Base-by-base conservation (phyloP, 2,797 vertebrate genomes). In the Sebastolobus altivelis region DNA sequence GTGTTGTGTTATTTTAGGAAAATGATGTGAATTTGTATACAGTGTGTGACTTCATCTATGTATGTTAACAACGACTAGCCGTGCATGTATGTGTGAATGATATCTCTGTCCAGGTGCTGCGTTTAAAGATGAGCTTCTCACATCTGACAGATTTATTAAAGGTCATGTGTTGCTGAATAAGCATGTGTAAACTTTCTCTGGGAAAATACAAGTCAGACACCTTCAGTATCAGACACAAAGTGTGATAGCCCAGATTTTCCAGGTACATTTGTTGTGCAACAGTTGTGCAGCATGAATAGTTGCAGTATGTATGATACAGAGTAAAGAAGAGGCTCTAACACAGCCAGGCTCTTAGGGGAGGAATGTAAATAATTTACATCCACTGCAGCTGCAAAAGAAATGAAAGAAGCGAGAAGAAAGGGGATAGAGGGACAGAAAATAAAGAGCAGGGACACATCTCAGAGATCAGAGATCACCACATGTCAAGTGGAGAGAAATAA, bases 351-450 rank as follows among this genome's bases (percentile, higher is more conserved):
- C 58, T 77, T 11, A 2, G 27, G 18, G 62, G 46, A 3, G 54
- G 65, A 22, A 65, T 37, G 66, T 84, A 25, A 25, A 87, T 85
- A 85, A 88, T 87, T 91, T 70, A 89, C 70, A 86, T 60, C 66
- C 61, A 73, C 70, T 69, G 76, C 77, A 75, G 86, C 62, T 65
- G 59, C 4, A 54, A 82, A 8, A 25, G 14, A 62, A 37, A 85
- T 43, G 29, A 29, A 70, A 65, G n/a, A 16, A 40, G 33, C 8
- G 31, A 73, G 61, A 16, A 73, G 14, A 76, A 25, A 76, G 65
- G 31, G 62, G 25, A 63, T 6, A 27, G 43, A 67, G 5, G 5
- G 35, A 52, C 2, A 72, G 40, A 67, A 70, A 82, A 33, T 40
- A 38, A 65, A 71, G 38, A 77, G 56, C 9, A 52, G 38, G 29